phyloP scores from a whole-genome alignment of 2,113 vertebrate genomes.

The Tetrax tetrax region DNA sequence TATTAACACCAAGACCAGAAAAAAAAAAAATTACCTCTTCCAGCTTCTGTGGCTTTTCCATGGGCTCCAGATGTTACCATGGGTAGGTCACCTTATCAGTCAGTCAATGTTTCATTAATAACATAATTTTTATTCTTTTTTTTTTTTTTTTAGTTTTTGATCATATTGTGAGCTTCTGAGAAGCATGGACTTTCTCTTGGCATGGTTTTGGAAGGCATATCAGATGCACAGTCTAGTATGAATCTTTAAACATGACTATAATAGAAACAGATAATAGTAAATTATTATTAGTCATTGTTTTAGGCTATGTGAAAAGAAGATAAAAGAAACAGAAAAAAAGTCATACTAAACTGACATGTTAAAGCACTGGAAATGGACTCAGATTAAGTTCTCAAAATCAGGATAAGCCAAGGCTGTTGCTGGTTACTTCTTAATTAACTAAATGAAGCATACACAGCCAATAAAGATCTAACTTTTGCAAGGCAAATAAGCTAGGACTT shows the following conservation, averaged over 20 bases:
- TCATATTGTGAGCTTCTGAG: not conserved
- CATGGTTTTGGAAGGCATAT: not conserved
- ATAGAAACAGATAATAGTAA: not conserved
- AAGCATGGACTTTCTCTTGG: not conserved
- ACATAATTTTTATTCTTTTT: not conserved
- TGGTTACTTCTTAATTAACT: constrained; percentile 45
- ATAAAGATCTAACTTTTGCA: constrained; percentile 26
- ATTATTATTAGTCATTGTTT: not conserved
- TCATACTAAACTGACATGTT: not conserved
- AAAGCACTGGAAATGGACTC: constrained; percentile 1
- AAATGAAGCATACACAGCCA: not conserved
- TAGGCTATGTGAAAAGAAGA: not conserved
- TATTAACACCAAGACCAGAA: not conserved
- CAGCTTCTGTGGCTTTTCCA: not conserved
- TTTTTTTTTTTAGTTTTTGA: not conserved
- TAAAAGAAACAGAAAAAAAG: not conserved
- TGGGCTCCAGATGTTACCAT: not conserved
- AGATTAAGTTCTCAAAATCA: constrained; percentile 14
- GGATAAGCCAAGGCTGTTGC: not conserved
- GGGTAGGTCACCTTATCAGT: not conserved
- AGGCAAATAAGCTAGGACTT: constrained; percentile 6
- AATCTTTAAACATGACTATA: not conserved
- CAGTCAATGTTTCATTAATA: not conserved
- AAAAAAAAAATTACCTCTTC: not conserved
- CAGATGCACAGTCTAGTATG: not conserved